Evolutionary conservation across 2,888 invertebrate genomes (phyloP), one percentile per base, ranked within the genome.

Genomic region (Diogma glabrata): DNA sequence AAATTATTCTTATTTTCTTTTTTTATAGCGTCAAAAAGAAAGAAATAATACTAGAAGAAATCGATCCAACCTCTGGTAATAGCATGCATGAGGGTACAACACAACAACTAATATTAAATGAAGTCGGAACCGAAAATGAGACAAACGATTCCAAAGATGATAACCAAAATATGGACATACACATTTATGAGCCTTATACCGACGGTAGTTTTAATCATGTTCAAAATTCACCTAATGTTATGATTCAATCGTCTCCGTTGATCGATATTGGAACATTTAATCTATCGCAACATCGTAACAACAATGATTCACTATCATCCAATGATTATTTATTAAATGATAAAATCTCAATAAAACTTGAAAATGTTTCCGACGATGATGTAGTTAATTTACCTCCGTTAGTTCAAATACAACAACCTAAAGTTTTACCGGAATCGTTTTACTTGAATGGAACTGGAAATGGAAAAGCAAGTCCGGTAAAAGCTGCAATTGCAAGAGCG

Each of bases 401-500:
- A 43, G 43, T 43, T 43, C 43, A 43, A 43, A 43, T 43, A 4
- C 43, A 43, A 10, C 43, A 20, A 22, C 43, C 43, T 22, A 43
- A 43, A 43, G 9, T 43, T 9, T n/a, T n/a, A n/a, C n/a, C n/a
- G n/a, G n/a, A n/a, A n/a, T n/a, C n/a, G n/a, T n/a, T n/a, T n/a
- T 43, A 43, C 23, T 14, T 43, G 23, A 49, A 52, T 33, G 12
- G 49, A 14, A 23, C 38, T 3, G 38, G 33, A 19, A 26, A 19
- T 17, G 45, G 49, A 7, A 52, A 24, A 9, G 30, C 49, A 17
- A 40, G 40, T 24, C 55, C 55, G 9, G 52, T 55, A 4, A 54
- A 54, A 17, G 51, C 52, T 24, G 46, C 30, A 24, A 54, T 52
- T 9, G 54, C 53, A 45, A 54, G 52, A 40, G 55, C 55, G 12